Evolutionary conservation across 2,797 vertebrate species (phyloP).

Genomic region (Pteropus rufus): DNA sequence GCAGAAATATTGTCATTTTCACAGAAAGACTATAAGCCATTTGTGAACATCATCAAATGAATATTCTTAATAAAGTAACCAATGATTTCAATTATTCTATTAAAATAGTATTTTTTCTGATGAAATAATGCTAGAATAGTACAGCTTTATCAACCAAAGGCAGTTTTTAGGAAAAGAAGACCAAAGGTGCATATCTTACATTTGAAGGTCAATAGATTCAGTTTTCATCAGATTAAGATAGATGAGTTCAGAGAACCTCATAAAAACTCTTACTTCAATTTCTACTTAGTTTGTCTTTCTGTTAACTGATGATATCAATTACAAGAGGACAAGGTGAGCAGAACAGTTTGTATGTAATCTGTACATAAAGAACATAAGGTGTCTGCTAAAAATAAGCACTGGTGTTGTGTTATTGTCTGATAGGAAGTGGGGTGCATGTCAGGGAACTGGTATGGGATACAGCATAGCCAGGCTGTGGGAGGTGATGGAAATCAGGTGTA

Average conservation of each 20-base stretch:
- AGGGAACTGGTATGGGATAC: neutral
- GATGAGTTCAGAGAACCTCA: constrained; percentile 51
- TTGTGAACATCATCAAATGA: neutral
- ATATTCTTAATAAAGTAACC: neutral
- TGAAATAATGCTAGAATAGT: neutral
- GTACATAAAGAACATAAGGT: neutral
- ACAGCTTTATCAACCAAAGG: neutral
- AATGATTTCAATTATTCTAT: neutral
- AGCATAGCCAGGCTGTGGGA: neutral
- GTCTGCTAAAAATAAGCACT: constrained; percentile 52
- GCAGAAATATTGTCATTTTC: neutral
- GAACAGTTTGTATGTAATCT: constrained; percentile 51
- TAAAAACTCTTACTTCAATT: constrained; percentile 55
- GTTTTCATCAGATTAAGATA: constrained; percentile 65
- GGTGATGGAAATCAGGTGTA: neutral
- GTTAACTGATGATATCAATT: constrained; percentile 58
- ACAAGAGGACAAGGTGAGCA: constrained; percentile 45
- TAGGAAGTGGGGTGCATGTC: neutral
- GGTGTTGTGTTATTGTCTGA: constrained; percentile 9
- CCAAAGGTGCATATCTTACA: neutral
- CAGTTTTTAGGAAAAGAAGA: constrained; percentile 12
- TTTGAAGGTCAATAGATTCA: constrained; percentile 65
- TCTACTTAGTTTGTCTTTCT: constrained; percentile 47
- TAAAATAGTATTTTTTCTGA: neutral
- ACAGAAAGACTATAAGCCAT: neutral